Evolutionary conservation across 2,888 invertebrate genomes (phyloP), one percentile per base, ranked within the genome.

Genomic region (Isoperla grammatica): DNA sequence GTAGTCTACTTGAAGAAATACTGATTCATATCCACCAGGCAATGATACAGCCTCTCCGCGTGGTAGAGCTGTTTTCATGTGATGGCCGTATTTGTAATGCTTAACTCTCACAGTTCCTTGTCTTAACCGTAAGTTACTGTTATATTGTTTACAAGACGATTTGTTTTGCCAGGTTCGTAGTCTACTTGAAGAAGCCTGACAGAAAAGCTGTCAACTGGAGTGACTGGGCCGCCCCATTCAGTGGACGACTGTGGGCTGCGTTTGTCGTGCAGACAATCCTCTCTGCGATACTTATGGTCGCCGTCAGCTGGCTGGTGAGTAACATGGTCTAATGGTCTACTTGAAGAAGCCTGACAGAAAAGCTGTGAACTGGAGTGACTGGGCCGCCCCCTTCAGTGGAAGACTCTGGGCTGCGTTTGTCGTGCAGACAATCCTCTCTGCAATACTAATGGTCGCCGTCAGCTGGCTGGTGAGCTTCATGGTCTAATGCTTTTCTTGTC

Each of bases 161-260:
- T 29, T 29, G 29, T 29, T 29, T 6, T 29, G 5, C 4, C 37
- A 53, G 53, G 37, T 53, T 37, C 22, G 9, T n/a, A 1, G 53
- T 53, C 11, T 53, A 53, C 39, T 15, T 53, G 12, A 15, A 20
- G 15, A 53, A 53, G 11, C 53, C 53, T 8, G 53, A 53, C 20
- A 35, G 40, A 6, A 53, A 53, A 19, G 40, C 39, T 1, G 53
- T 53, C 11, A 53, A 53, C 53, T 53, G 53, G 53, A 53, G 37
- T 37, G 53, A 53, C 39, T 53, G 53, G 53, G n/a, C 37, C 11
- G 53, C 53, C 19, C 53, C 53, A 5, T 53, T 53, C 53, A 53
- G 39, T n/a, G 5, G 13, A 12, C 53, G 53, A 2, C 39, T 53
- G 15, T 53, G 53, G 53, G 19, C 20, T 11, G 53, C 53, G 20